Evolutionary conservation across 2,888 invertebrate genomes (phyloP).

Genomic region (Cataglyphis cursor): DNA sequence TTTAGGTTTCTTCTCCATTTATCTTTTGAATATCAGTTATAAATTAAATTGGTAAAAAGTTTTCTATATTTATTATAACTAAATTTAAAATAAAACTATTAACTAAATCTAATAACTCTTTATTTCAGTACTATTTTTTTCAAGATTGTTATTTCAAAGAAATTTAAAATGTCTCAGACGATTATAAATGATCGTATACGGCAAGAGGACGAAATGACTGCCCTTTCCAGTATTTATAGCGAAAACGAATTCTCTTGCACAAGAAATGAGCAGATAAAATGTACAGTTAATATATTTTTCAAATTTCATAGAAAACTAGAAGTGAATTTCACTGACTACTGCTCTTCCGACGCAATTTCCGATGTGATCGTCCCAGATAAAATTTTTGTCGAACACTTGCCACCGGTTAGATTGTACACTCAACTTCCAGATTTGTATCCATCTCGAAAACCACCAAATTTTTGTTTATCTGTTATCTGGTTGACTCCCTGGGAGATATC

Average conservation of each 20-base stretch:
- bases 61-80: too few relatives aligned
- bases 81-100: background rate
- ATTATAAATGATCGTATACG: slow-evolving; percentile 45
- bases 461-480: slow-evolving; percentile 75
- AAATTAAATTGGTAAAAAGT: background rate
- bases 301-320: background rate
- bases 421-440: slow-evolving; percentile 77
- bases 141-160: background rate
- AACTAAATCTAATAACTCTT: background rate
- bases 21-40: background rate
- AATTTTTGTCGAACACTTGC: slow-evolving; percentile 73
- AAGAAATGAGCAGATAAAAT: slow-evolving; percentile 59
- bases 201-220: slow-evolving; percentile 76
- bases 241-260: slow-evolving; percentile 71
- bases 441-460: slow-evolving; percentile 72
- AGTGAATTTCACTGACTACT: background rate
- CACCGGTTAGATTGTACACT: slow-evolving; percentile 72
- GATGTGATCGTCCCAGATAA: slow-evolving; percentile 6
- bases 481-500: slow-evolving; percentile 76
- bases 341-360: background rate
- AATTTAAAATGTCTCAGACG: slow-evolving; percentile 25
- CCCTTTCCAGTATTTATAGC: slow-evolving; percentile 74
- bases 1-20: background rate
- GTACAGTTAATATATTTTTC: slow-evolving; percentile 65
- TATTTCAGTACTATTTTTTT: background rate